Base-by-base conservation (phyloP, 2,888 invertebrate species). In the Sphinx pinastri region DNA sequence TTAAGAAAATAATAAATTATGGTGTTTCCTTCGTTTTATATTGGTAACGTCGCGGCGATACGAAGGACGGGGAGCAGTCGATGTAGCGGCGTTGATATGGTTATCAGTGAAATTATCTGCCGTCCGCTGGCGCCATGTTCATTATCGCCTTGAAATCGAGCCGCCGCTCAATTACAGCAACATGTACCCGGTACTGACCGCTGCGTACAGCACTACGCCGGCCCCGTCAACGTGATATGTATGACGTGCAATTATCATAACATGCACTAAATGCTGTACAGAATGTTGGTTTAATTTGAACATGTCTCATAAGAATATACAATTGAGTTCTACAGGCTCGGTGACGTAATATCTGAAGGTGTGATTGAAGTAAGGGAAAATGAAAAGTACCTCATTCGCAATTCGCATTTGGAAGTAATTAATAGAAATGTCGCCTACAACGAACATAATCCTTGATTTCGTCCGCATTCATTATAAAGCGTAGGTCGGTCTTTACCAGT, bases 71-170 rank as follows among this genome's bases (percentile, higher is more conserved):
- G 68, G 72, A 77, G 71, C 77, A 72, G 59, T 16, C 51, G 74
- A 73, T 71, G 73, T 76, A 59, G 76, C 72, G 72, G 73, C 59
- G 74, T 75, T 81, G 81, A 84, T 84, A 84, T 71, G 78, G 81
- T 82, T 87, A 88, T 89, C 88, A 81, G 79, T 71, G 72, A 74
- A 77, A 78, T 83, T 88, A 88, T 89, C 85, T 80, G 77, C 74
- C 73, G 77, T 72, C 71, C 78, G 76, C 72, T 80, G 84, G 84
- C 85, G 85, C 84, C 85, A 79, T 76, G 75, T 78, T 84, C 79
- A 83, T 86, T 87, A 88, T 88, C 82, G 77, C 77, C 74, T 80
- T 79, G 80, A 81, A 85, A 88, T 84, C 83, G 84, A 84, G 80
- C 80, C 80, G 79, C 76, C 77, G 78, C 75, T 79, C 84, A 84